Evolutionary conservation across 2,113 vertebrate species (phyloP).

Genomic region (Oreochromis aureus): DNA sequence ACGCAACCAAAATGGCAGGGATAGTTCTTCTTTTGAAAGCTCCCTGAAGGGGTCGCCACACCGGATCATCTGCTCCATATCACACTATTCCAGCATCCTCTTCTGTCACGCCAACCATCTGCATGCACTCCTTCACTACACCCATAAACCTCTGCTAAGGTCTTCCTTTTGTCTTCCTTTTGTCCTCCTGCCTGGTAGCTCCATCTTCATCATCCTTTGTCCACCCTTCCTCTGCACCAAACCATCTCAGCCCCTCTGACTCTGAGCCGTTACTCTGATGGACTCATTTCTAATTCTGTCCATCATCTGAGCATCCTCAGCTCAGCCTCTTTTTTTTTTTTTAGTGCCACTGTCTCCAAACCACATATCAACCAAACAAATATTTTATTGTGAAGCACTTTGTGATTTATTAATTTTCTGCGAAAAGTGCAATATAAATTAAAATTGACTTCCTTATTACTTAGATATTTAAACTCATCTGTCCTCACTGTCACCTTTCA

Average conservation of each 20-base stretch:
- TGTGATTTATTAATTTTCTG: not conserved
- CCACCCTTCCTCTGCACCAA: not conserved
- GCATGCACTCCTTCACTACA: fast-evolving
- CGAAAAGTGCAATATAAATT: not conserved
- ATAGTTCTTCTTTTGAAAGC: not conserved
- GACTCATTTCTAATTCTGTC: not conserved
- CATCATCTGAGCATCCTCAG: not conserved
- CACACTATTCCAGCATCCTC: not conserved
- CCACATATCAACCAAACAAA: not conserved
- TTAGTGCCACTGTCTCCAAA: not conserved
- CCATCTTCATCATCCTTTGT: not conserved
- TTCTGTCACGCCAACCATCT: not conserved
- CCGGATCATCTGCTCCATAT: not conserved
- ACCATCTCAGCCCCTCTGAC: not conserved
- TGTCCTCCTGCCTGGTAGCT: not conserved
- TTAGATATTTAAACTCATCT: not conserved
- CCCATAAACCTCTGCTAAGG: not conserved
- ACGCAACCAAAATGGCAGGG: not conserved
- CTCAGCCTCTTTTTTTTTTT: not conserved
- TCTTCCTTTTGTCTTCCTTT: not conserved
- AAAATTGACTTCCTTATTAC: not conserved
- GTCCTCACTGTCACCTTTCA: not conserved
- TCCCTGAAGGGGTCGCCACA: not conserved
- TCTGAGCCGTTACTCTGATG: not conserved
- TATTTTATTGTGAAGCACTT: not conserved